Evolutionary conservation across 2,113 vertebrate species (phyloP), one percentile per base, ranked within the genome.

Genomic region (Isichthys henryi): DNA sequence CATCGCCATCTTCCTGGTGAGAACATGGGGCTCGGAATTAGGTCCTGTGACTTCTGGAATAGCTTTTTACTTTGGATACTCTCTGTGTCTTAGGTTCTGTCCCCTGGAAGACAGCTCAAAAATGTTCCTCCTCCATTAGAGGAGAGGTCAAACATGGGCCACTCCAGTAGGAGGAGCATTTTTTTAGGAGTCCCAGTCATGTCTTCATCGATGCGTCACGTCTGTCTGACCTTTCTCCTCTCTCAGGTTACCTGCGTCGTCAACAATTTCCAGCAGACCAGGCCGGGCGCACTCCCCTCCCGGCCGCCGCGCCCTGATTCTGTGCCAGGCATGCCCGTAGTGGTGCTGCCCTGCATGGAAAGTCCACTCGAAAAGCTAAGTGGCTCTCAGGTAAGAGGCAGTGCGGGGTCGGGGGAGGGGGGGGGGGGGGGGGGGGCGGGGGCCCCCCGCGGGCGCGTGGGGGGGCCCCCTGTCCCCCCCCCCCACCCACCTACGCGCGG

Each of bases 321-420:
- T 13, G 70, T 94, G 43, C 91, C 94, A 46, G 95, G 95, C 50
- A 91, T 96, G 90, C 96, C 96, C 84, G 95, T 96, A 77, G 92
- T 96, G 90, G 94, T 92, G 66, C 92, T 96, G 92, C 95, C 96
- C 84, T 95, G 96, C 1, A 91, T 97, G 91, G 96, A 97, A 92
- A 96, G 95, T 95, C 96, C 97, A 96, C 96, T 97, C 88, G 97
- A 98, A 97, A 98, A 98, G 96, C 97, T 98, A 97, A 97, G 96
- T 97, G 96, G 96, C 90, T 94, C 95, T 94, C 97, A 98, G 97
- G 97, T 98, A 97, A 97, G 97, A 95, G 96, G 93, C 82, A 92
- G 92, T 19, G 88, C 90, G 88, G 90, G 53, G 87, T 91, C 88
- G 62, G 31, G 19, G 5, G 17, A 3, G 0, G 53, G 53, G 21